A percentile compares a stretch with the other conserved stretches of the same genome.
Conservation (phyloP, 64 coral and sea anemone species). For the Orbicella faveolata region DNA sequence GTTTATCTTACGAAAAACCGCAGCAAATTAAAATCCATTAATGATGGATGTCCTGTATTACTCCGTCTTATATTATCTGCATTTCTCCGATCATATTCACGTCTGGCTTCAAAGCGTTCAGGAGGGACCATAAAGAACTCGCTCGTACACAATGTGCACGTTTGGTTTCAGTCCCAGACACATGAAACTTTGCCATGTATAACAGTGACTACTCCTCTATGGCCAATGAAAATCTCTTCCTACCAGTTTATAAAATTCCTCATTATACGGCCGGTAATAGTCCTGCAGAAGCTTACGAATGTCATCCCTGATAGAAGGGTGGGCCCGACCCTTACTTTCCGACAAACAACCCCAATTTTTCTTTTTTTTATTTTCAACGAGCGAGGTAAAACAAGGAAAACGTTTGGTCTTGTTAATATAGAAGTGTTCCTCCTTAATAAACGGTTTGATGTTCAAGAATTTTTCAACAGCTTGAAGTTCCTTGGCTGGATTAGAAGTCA, state of each 20-base stretch:
- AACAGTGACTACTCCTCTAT: not conserved
- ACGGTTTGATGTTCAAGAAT: constrained; percentile 48
- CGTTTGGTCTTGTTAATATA: constrained; percentile 56
- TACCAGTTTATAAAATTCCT: constrained; percentile 48
- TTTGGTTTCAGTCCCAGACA: no score
- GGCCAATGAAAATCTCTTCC: constrained; percentile 55
- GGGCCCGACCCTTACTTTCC: constrained; percentile 41
- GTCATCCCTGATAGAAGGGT: constrained; percentile 25
- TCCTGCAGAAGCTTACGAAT: constrained; percentile 28
- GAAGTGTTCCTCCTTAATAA: constrained; percentile 63
- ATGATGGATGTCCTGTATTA: no score
- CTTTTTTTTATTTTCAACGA: not conserved
- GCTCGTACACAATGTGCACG: no score
- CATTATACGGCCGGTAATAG: constrained; percentile 61
- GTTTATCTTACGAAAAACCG: no score
- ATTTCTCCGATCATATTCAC: no score
- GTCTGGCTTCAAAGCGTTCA: no score
- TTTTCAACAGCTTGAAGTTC: constrained; percentile 61
- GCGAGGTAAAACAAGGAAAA: constrained; percentile 40
- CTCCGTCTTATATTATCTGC: no score
- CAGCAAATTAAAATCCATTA: no score
- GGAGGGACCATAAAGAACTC: no score
- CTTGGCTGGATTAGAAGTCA: constrained; percentile 31
- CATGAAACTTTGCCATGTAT: not conserved
- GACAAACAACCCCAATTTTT: constrained; percentile 36